These are phyloP conservation scores for Andrena trimmerana DNA, from an alignment of 2,888 invertebrate species.

Conservation along the genomic window DNA sequence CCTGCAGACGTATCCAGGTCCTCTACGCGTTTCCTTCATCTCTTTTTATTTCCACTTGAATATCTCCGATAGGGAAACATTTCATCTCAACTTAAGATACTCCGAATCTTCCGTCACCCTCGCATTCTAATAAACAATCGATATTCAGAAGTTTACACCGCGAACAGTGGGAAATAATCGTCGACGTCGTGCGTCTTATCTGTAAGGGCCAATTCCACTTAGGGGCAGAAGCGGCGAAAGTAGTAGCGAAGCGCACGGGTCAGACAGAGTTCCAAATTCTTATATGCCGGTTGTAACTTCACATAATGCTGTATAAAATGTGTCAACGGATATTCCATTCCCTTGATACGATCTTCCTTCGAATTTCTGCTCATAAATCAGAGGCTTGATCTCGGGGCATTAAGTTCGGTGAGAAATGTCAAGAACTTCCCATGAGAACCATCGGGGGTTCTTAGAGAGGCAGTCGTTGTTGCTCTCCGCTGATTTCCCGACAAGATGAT, in stretches of 20 bases:
- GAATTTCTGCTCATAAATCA: neutral
- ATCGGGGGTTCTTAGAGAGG: constrained; percentile 35
- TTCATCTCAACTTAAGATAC: neutral
- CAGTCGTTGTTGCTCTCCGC: constrained; percentile 54
- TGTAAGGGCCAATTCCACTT: constrained; percentile 9
- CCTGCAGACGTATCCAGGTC: neutral
- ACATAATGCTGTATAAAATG: constrained; percentile 22
- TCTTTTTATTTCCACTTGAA: neutral
- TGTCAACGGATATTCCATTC: neutral
- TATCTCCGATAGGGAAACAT: neutral
- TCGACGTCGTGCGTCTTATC: constrained; percentile 14
- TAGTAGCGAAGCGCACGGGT: constrained; percentile 2
- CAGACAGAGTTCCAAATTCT: constrained; percentile 16
- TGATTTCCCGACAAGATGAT: constrained; percentile 77
- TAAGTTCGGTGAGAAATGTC: constrained; percentile 10
- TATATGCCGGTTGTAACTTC: constrained; percentile 11
- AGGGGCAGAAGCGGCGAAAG: constrained; percentile 1
- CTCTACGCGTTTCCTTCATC: neutral
- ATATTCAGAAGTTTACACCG: neutral
- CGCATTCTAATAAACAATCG: neutral
- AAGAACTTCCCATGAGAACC: constrained; percentile 31
- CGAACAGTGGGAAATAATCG: neutral
- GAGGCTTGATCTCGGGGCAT: constrained; percentile 15
- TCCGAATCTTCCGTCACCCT: neutral
- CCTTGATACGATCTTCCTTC: neutral